phyloP scores from a whole-genome alignment of 1,140 invertebrate genomes.

The Plectus sambesii region DNA sequence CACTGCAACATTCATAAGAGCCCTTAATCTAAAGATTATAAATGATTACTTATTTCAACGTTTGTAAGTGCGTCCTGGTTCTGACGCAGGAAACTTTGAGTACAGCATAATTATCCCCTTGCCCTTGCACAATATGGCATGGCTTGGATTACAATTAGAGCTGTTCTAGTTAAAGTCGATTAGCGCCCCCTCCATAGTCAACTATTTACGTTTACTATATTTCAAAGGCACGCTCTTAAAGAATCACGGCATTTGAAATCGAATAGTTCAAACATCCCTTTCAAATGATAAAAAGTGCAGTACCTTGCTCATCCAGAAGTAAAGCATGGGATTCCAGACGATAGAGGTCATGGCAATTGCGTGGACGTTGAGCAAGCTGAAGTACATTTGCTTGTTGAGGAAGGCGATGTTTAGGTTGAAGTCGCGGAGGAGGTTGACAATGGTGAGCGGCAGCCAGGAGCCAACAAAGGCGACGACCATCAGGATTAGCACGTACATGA shows the following conservation, averaged over 20 bases:
- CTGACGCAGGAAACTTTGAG: conserved; percentile 2
- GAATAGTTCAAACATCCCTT: too few species aligned
- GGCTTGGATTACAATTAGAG: too few species aligned
- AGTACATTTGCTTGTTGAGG: conserved; percentile 33
- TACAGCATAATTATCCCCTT: neutral
- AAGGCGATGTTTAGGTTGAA: conserved; percentile 30
- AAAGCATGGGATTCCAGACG: conserved; percentile 43
- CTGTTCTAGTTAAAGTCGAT: too few species aligned
- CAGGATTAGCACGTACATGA: conserved; percentile 44
- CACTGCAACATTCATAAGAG: too few species aligned
- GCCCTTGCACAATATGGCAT: conserved; percentile 7
- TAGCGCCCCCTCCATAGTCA: too few species aligned
- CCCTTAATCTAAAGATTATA: too few species aligned
- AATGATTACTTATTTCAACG: too few species aligned
- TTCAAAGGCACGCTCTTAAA: too few species aligned
- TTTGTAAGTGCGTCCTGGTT: too few species aligned
- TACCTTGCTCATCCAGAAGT: conserved; percentile 45
- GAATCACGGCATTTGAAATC: too few species aligned
- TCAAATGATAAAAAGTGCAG: too few species aligned
- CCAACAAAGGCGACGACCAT: conserved; percentile 43
- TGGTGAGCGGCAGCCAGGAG: conserved; percentile 42
- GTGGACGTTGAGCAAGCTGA: conserved; percentile 42
- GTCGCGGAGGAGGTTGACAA: conserved; percentile 40
- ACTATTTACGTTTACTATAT: too few species aligned
- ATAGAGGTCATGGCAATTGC: conserved; percentile 44